phyloP scores from a whole-genome alignment of 64 coral and sea anemone genomes.

The Trachythela sp. region DNA sequence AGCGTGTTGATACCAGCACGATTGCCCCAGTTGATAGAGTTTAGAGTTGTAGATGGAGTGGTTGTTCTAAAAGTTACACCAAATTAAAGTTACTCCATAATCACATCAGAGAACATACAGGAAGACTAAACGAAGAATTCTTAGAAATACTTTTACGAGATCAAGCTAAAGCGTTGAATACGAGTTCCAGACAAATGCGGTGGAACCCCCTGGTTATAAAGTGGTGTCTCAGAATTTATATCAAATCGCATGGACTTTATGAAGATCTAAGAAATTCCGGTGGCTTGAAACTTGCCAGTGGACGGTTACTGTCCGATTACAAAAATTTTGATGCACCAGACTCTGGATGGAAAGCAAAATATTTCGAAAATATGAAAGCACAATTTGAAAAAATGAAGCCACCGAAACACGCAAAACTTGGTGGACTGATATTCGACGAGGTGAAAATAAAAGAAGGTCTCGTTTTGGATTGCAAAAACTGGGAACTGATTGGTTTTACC shows the following conservation, averaged over 20 bases:
- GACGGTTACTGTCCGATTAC: slow-evolving; percentile 54
- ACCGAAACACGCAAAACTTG: slow-evolving; percentile 44
- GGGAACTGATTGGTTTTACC: slow-evolving; percentile 59
- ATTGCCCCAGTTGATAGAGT: slow-evolving; percentile 42
- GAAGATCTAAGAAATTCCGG: slow-evolving; percentile 51
- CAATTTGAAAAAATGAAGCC: slow-evolving; percentile 41
- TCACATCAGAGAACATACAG: slow-evolving; percentile 57
- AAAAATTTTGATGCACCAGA: slow-evolving; percentile 53
- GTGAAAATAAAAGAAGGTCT: slow-evolving; percentile 67
- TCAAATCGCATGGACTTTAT: slow-evolving; percentile 48
- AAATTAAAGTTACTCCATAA: slow-evolving; percentile 58
- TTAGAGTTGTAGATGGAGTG: slow-evolving; percentile 30
- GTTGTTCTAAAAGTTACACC: slow-evolving; percentile 45
- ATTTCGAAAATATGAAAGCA: slow-evolving; percentile 45
- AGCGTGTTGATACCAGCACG: slow-evolving; percentile 4
- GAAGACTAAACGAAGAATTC: slow-evolving; percentile 34
- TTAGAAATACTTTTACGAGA: too few relatives aligned
- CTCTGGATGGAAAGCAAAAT: slow-evolving; percentile 54
- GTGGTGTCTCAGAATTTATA: slow-evolving; percentile 55
- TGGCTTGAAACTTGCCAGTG: slow-evolving; percentile 62
- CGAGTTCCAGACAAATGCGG: slow-evolving; percentile 42
- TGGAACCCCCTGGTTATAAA: slow-evolving; percentile 53
- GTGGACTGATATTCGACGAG: slow-evolving; percentile 62
- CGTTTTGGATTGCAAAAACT: slow-evolving; percentile 52
- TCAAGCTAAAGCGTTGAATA: slow-evolving; percentile 53